Base-by-base conservation (phyloP, 2,888 invertebrate genomes). In the Trachelus troglodyta region DNA sequence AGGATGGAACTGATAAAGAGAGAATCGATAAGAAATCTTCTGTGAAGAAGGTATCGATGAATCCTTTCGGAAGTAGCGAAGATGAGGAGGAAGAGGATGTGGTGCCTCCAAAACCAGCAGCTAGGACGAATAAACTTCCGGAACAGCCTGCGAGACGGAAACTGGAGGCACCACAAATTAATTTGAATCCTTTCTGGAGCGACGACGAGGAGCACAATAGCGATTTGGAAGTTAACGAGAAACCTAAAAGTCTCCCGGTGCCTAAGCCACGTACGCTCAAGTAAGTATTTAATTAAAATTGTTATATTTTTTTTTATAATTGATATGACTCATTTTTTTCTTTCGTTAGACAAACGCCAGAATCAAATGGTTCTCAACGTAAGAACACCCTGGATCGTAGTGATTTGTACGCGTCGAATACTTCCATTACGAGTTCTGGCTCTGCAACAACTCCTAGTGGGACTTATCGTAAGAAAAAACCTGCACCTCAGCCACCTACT, bases 111-210 rank as follows among this genome's bases (percentile, higher is more conserved):
- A 92, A 91, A 82, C 93, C 93, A 35, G 88, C 88, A 33, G 81
- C 80, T 34, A 85, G 89, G 73, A 83, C 73, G 87, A 85, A 74
- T 34, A 85, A 81, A 31, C 85, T 88, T 69, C 86, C 85, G 56
- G 82, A 88, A 15, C 78, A 81, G 15, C 83, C 86, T 33, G 79
- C 83, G 34, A 91, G 86, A 73, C 86, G 89, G 76, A 83, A 84
- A 85, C 88, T 93, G 40, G 91, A 93, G 69, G 94, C 94, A 68
- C 93, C 94, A 30, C 94, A 93, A 15, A 92, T 93, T 71, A 93
- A 90, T 85, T 87, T 93, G 31, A 96, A 96, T 93, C 96, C 96
- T 0, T 96, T 96, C 89, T 95, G 94, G 93, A 95, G 94, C 81
- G 95, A 95, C 85, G 95, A 94, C 40, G 95, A 95, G 84, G 95